These are phyloP conservation scores for Calycopis cecrops DNA, from an alignment of 1,140 invertebrate species.

Conservation along the genomic window DNA sequence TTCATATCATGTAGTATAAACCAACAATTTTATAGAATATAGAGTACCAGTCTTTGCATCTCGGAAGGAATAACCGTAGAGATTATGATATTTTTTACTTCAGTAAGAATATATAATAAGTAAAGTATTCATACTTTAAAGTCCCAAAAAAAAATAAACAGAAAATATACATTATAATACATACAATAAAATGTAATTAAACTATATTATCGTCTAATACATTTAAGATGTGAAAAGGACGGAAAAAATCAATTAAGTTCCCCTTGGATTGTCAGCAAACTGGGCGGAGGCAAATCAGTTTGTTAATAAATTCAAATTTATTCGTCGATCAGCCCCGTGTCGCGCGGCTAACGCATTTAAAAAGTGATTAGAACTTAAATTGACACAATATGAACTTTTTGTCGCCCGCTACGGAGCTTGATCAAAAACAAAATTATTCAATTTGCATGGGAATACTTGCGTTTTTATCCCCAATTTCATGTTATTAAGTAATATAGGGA, in stretches of 20 bases:
- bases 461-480: background rate
- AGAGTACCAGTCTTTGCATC: too few relatives aligned
- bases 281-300: conserved; percentile 60
- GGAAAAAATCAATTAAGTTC: conserved; percentile 60
- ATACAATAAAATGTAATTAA: too few relatives aligned
- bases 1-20: too few relatives aligned
- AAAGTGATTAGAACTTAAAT: conserved; percentile 73
- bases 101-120: too few relatives aligned
- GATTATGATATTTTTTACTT: too few relatives aligned
- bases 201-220: conserved; percentile 15
- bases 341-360: conserved; percentile 68
- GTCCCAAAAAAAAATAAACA: too few relatives aligned
- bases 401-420: conserved; percentile 47
- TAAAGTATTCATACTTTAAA: too few relatives aligned
- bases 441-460: conserved; percentile 49
- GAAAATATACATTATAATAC: too few relatives aligned
- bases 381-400: conserved; percentile 75
- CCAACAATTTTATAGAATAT: too few relatives aligned
- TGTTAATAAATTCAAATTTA: conserved; percentile 74
- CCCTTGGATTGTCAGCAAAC: conserved; percentile 57
- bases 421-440: conserved; percentile 68
- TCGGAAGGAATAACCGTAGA: too few relatives aligned
- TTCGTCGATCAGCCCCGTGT: conserved; percentile 61
- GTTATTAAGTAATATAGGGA: background rate
- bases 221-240: conserved; percentile 36